Conservation (phyloP, 2,113 vertebrate genomes). For the Myiozetetes cayanensis region DNA sequence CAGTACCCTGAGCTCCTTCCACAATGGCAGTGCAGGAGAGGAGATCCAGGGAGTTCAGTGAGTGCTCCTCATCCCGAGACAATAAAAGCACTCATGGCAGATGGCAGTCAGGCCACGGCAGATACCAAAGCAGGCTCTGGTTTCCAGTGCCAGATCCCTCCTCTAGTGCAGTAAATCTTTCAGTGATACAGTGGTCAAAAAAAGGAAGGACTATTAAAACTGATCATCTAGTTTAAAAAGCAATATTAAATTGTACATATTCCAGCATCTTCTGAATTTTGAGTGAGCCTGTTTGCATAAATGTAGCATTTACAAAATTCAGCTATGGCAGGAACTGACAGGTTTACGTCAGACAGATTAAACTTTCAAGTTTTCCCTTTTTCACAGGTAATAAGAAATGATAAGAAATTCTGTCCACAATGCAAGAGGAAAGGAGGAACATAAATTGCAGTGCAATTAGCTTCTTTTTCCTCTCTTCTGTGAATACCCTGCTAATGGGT, state of each 20-base stretch:
- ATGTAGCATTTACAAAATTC: slow-evolving; percentile 43
- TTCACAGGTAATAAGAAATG: slow-evolving; percentile 59
- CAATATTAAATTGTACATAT: background rate
- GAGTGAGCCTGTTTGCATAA: background rate
- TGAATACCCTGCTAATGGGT: slow-evolving; percentile 44
- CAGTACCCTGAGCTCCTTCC: background rate
- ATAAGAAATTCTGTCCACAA: slow-evolving; percentile 50
- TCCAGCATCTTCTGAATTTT: background rate
- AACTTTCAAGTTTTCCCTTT: slow-evolving; percentile 21
- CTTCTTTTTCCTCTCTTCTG: slow-evolving; percentile 3
- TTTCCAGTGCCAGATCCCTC: background rate
- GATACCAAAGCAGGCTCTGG: background rate
- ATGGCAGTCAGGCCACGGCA: background rate
- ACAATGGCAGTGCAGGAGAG: background rate
- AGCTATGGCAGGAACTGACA: background rate
- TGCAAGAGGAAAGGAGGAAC: slow-evolving; percentile 3
- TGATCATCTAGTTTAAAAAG: background rate
- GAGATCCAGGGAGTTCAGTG: background rate
- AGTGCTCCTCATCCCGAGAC: background rate
- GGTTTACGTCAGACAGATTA: slow-evolving; percentile 43
- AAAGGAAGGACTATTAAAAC: background rate
- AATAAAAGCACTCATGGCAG: background rate
- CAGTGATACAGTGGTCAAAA: background rate
- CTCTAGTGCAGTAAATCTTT: background rate
- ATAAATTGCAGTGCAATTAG: slow-evolving; percentile 65